Conservation (phyloP, 2,888 invertebrate genomes). For the Hirudinaria manillensis region DNA sequence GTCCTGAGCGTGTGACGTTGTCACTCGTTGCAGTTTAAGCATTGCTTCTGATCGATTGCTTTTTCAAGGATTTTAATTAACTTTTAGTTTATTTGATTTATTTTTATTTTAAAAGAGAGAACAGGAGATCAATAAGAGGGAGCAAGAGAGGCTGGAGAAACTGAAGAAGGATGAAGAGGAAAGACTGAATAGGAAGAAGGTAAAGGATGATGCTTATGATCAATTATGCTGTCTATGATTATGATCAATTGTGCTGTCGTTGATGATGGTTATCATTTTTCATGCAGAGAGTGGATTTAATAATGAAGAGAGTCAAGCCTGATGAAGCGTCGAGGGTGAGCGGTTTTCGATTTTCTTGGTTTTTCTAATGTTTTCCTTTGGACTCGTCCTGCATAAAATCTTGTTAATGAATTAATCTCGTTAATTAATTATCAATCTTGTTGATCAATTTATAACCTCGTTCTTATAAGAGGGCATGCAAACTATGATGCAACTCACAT, state of each 20-base stretch:
- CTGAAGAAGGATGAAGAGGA: constrained; percentile 25
- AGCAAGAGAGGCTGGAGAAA: constrained; percentile 20
- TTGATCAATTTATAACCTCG: too few relatives aligned
- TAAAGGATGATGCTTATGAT: neutral
- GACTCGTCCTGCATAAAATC: neutral
- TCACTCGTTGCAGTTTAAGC: too few relatives aligned
- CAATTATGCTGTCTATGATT: neutral
- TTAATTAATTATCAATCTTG: neutral
- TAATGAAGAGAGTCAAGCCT: constrained; percentile 29
- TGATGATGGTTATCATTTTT: neutral
- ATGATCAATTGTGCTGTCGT: neutral
- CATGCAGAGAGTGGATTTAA: constrained; percentile 26
- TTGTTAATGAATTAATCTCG: neutral
- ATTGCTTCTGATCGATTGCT: too few relatives aligned
- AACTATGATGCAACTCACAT: too few relatives aligned
- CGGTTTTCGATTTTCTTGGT: neutral
- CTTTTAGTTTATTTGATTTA: neutral
- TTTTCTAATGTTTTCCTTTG: neutral
- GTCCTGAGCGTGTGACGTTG: too few relatives aligned
- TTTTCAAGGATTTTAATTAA: neutral
- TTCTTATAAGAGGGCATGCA: too few relatives aligned
- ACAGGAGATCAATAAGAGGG: constrained; percentile 7
- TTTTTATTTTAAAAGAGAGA: constrained; percentile 12
- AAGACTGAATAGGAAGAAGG: constrained; percentile 25
- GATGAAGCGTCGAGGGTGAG: constrained; percentile 3